Base-by-base conservation (phyloP, 2,888 invertebrate species). In the Spisula subtruncata region DNA sequence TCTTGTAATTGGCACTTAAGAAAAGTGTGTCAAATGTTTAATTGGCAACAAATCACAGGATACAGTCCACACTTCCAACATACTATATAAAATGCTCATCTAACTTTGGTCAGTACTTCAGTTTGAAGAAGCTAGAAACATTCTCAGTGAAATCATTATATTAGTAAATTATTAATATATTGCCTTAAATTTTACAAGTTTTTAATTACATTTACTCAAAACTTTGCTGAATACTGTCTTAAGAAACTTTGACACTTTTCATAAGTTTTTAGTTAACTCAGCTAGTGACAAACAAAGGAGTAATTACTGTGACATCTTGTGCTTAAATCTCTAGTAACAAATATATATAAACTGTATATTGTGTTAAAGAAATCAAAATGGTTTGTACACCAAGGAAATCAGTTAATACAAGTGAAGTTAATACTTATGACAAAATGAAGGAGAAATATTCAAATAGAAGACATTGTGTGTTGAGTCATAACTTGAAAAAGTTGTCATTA, bases 351-450 rank as follows among this genome's bases (percentile, higher is more conserved):
- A 41, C 48, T 84, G 84, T 54, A 41, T 6, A 80, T 12, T 20
- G 51, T 54, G n/a, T 56, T 71, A 5, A 35, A 35, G 32, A 10
- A 83, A 1, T 71, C 89, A 89, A 12, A 41, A 91, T 91, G 91
- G 91, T 91, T 86, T 80, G 71, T 32, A 91, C 89, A 87, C 91
- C 89, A 85, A 91, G 84, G 25, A 85, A 85, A 81, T 25, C 29
- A 25, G 29, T 81, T 18, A 81, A 16, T 32, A 60, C 18, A 41
- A 85, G 20, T 41, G 80, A 56, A 51, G 41, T n/a, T 1, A 20
- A 41, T 18, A 82, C 66, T 54, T 89, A 81, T 29, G 25, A 41
- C 71, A 90, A 92, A 85, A 90, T 90, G 90, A 92, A 90, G 86
- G 87, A 89, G 60, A 92, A 92, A 75, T 92, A 92, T 84, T 83